Conservation (phyloP, 2,888 invertebrate species). For the Tholera decimalis region DNA sequence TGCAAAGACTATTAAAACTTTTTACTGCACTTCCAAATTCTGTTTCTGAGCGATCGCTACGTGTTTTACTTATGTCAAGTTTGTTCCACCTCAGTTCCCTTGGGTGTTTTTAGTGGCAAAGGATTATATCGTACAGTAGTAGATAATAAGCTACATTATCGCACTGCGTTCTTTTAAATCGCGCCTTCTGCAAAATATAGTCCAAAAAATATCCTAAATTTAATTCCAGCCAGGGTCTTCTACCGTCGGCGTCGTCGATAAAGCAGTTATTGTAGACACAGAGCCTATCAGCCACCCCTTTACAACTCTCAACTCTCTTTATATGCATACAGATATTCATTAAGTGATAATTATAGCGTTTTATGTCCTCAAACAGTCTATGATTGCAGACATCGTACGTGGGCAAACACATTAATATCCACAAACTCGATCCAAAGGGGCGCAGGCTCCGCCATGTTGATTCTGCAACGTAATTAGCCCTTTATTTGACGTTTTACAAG, state of each 20-base stretch:
- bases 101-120: not conserved
- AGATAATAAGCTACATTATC: not conserved
- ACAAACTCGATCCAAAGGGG: conserved; percentile 40
- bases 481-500: conserved; percentile 29
- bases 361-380: conserved; percentile 48
- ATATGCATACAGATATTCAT: conserved; percentile 37
- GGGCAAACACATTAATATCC: conserved; percentile 55
- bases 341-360: conserved; percentile 49
- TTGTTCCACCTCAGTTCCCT: not conserved
- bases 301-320: conserved; percentile 37
- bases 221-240: conserved; percentile 7
- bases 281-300: conserved; percentile 30
- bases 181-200: not conserved
- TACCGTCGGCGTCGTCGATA: conserved; percentile 5
- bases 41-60: not conserved
- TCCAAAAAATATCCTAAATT: not conserved
- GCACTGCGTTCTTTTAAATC: not conserved
- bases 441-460: conserved; percentile 45
- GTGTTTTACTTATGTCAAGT: not conserved
- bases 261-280: conserved; percentile 27
- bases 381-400: conserved; percentile 56
- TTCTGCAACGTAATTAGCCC: conserved; percentile 38
- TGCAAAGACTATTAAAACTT: fast-evolving
- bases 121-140: not conserved
- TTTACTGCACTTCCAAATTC: conserved; percentile 23